phyloP scores from a whole-genome alignment of 2,888 invertebrate genomes.

The Lasioglossum zephyrum region DNA sequence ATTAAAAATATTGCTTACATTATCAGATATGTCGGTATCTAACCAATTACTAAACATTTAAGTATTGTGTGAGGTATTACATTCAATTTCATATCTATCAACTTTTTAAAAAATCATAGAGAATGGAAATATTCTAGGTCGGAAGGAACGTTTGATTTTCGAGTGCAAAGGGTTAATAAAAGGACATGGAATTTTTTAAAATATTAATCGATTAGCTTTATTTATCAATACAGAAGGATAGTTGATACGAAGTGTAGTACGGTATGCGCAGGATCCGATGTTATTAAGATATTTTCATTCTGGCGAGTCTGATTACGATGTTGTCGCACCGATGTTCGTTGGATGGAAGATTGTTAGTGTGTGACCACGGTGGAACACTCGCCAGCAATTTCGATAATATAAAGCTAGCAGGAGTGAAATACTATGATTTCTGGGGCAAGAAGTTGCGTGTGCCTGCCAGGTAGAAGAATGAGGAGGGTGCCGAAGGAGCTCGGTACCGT shows the following conservation, averaged over 20 bases:
- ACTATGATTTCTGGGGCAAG: slow-evolving; percentile 72
- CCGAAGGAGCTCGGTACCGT: slow-evolving; percentile 72
- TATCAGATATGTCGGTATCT: too few species aligned
- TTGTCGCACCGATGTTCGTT: slow-evolving; percentile 23
- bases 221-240: background rate
- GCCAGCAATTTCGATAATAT: slow-evolving; percentile 70
- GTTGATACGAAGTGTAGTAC: background rate
- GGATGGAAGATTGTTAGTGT: slow-evolving; percentile 44
- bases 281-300: slow-evolving; percentile 24
- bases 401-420: slow-evolving; percentile 56
- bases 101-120: too few species aligned
- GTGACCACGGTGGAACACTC: slow-evolving; percentile 52
- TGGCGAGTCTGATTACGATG: background rate
- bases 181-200: too few species aligned
- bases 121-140: too few species aligned
- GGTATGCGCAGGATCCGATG: background rate
- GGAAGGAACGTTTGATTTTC: too few species aligned
- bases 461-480: slow-evolving; percentile 67
- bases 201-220: background rate
- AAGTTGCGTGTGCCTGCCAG: slow-evolving; percentile 64
- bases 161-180: too few species aligned
- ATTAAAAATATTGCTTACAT: too few species aligned
- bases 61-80: too few species aligned
- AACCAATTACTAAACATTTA: too few species aligned
- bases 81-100: too few species aligned